Evolutionary conservation across 30 jellyfish, hydroid and myxozoan genomes (phyloP), one percentile per base, ranked within the genome.

Genomic region (Cassiopea xamachana): DNA sequence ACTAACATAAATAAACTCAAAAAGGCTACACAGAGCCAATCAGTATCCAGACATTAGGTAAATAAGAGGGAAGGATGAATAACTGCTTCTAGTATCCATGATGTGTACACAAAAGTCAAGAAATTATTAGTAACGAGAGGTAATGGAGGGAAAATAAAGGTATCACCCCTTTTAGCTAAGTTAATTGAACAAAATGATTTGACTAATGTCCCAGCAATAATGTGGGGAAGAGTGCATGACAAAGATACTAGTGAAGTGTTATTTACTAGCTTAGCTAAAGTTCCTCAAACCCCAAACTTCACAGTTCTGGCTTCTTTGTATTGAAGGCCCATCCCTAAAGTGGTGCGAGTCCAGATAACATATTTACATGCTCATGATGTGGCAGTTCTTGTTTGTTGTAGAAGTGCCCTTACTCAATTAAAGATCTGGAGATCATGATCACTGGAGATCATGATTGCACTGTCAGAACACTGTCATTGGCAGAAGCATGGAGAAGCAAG

Each of bases 21-120:
- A 47, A 84, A 69, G 64, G 92, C 77, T 2, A 84, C 92, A 84
- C 27, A 91, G 60, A 16, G 46, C 77, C 92, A 84, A 45, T 39
- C 77, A n/a, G 69, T 2, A 12, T 84, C 79, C 43, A 43, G 47
- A 69, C 9, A 9, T 4, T 51, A 9, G 64, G 9, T 51, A 17
- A 71, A 75, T 82, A n/a, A 79, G 87, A 82, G 90, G 43, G 7
- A 6, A 59, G 90, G 84, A 82, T 6, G 90, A 16, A 60, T 59
- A 27, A 82, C 83, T 58, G 90, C 90, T 9, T 82, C 84, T n/a
- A 67, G 60, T 60, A 9, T 60, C 62, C 90, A 82, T 39, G 39
- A 18, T 19, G 76, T 79, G 10, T 45, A 12, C 81, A 79, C 78
- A 13, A 79, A 79, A 8, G 87, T 79, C 47, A 79, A 50, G 48